A percentile compares a stretch with the other conserved stretches of the same genome.
Evolutionary conservation across 1,140 invertebrate species (phyloP).

Genomic region (Achatina immaculata): DNA sequence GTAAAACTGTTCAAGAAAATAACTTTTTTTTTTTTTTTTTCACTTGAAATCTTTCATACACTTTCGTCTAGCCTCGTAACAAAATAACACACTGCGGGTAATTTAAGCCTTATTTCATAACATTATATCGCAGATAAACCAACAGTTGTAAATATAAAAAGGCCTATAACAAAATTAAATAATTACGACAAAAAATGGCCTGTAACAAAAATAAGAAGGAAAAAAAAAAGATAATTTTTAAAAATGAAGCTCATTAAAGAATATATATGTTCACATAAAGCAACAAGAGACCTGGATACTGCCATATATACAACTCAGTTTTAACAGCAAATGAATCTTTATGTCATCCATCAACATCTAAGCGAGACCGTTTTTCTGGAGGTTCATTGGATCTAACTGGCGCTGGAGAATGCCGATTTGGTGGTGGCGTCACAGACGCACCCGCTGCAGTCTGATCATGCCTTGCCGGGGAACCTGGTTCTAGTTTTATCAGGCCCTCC

Average conservation of each 20-base stretch:
- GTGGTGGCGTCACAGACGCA: constrained; percentile 20
- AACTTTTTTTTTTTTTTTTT: no score
- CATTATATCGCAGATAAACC: not conserved
- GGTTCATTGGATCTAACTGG: constrained; percentile 24
- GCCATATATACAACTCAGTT: not conserved
- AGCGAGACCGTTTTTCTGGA: constrained; percentile 30
- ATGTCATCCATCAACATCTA: constrained; percentile 32
- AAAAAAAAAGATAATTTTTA: not conserved
- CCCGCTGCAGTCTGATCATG: constrained; percentile 6
- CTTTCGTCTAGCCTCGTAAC: no score
- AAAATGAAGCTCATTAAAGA: not conserved
- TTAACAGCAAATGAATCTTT: not conserved
- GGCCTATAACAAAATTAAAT: not conserved
- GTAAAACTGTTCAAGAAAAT: no score
- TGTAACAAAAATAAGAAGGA: not conserved
- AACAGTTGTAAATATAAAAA: not conserved
- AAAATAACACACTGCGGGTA: no score
- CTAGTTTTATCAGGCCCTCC: constrained; percentile 28
- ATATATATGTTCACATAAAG: not conserved
- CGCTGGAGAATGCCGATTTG: constrained; percentile 8
- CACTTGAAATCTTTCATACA: no score
- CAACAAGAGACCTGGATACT: not conserved
- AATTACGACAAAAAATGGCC: no score
- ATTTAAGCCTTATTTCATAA: no score
- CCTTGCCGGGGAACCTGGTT: constrained; percentile 36